A percentile compares a stretch with the other conserved stretches of the same genome.
Evolutionary conservation across 2,113 vertebrate species (phyloP).

Genomic region (Crotalus helleri): DNA sequence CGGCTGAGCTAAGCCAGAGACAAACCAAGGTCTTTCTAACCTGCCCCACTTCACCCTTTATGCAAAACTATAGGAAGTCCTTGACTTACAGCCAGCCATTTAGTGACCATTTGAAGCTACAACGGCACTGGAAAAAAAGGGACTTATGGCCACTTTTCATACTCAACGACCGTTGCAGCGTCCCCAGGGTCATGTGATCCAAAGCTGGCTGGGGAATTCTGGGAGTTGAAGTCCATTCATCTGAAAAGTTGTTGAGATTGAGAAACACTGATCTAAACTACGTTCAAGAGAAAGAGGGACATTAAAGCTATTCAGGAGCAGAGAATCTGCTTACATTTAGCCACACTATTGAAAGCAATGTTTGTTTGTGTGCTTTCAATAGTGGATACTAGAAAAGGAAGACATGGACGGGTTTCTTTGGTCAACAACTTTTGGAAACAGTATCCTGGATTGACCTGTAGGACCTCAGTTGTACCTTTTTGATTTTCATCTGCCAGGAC

Average conservation of each 20-base stretch:
- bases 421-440: neutral
- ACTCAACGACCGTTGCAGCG: no score
- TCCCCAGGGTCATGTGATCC: no score
- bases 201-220: no score
- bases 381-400: neutral
- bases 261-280: neutral
- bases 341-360: no score
- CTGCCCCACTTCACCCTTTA: no score
- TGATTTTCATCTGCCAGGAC: neutral
- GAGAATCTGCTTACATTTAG: no score
- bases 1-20: neutral
- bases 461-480: neutral
- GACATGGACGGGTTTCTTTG: neutral
- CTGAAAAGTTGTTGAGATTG: neutral
- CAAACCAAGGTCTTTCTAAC: neutral
- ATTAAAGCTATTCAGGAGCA: neutral
- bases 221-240: no score
- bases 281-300: neutral
- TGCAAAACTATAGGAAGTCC: no score
- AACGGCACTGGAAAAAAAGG: no score
- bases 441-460: neutral
- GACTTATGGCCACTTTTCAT: no score
- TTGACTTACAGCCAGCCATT: no score
- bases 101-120: no score
- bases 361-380: neutral